Conservation (phyloP, 2,888 invertebrate species). For the Selenia dentaria region DNA sequence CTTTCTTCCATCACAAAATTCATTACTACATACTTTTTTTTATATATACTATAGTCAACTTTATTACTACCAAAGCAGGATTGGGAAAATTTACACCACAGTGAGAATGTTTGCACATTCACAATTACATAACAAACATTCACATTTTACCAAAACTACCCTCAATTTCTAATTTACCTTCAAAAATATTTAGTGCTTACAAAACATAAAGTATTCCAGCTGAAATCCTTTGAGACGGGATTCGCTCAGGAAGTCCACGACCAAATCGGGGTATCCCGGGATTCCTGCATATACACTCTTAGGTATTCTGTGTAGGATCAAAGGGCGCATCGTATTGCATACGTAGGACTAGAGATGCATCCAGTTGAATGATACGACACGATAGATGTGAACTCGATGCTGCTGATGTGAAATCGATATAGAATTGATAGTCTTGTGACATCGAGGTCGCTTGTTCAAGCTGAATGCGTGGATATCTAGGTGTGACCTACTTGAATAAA, state of each 20-base stretch:
- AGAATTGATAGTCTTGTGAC: too few species aligned
- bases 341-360: conserved; percentile 4
- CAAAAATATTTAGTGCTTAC: conserved; percentile 12
- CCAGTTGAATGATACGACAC: background rate
- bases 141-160: background rate
- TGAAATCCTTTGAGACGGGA: conserved; percentile 15
- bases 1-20: too few species aligned
- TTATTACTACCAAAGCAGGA: too few species aligned
- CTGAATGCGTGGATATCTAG: too few species aligned
- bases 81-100: too few species aligned
- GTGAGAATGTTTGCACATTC: too few species aligned
- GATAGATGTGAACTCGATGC: background rate
- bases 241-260: conserved; percentile 16
- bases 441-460: too few species aligned
- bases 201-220: conserved; percentile 9
- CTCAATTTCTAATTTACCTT: background rate
- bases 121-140: too few species aligned
- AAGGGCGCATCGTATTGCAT: conserved; percentile 17
- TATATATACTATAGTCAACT: too few species aligned
- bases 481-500: too few species aligned
- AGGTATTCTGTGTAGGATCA: conserved; percentile 16
- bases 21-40: too few species aligned
- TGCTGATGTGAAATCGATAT: background rate
- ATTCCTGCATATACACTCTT: conserved; percentile 1
- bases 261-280: conserved; percentile 15